A percentile compares a stretch with the other conserved stretches of the same genome.
Evolutionary conservation across 2,797 vertebrate genomes (phyloP).

Genomic region (Sciaenops ocellatus): DNA sequence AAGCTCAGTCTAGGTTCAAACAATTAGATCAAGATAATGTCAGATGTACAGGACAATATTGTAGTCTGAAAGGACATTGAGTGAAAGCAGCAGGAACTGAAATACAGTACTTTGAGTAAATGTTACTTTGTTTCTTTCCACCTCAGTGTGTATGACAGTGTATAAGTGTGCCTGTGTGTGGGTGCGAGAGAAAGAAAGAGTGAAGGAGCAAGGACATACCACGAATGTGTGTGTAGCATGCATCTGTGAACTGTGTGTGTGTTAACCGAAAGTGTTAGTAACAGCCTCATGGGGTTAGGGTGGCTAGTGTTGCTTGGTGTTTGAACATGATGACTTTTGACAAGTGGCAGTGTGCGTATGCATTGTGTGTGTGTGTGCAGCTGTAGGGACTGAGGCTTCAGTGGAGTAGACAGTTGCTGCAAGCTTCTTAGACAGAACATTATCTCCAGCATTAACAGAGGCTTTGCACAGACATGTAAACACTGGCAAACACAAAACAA

Average conservation of each 20-base stretch:
- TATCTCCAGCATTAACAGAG: slow-evolving; percentile 16
- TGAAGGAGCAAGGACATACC: slow-evolving; percentile 18
- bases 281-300: slow-evolving; percentile 61
- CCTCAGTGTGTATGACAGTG: not conserved
- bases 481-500: slow-evolving; percentile 5
- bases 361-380: slow-evolving; percentile 38
- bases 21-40: not conserved
- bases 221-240: slow-evolving; percentile 36
- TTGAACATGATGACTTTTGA: slow-evolving; percentile 67
- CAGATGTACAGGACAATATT: not conserved
- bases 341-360: slow-evolving; percentile 39
- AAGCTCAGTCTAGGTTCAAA: not conserved
- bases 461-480: slow-evolving; percentile 31
- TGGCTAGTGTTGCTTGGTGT: slow-evolving; percentile 62
- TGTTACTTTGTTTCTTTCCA: not conserved
- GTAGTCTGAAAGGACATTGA: not conserved
- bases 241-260: slow-evolving; percentile 47
- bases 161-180: slow-evolving; percentile 24
- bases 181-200: slow-evolving; percentile 23
- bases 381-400: slow-evolving; percentile 14
- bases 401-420: slow-evolving; percentile 20
- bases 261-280: slow-evolving; percentile 48
- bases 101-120: slow-evolving; percentile 1
- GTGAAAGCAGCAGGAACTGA: not conserved
- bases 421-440: slow-evolving; percentile 39